These are phyloP conservation scores for Lasioglossum marginatum DNA, from an alignment of 2,888 invertebrate species.

Conservation along the genomic window DNA sequence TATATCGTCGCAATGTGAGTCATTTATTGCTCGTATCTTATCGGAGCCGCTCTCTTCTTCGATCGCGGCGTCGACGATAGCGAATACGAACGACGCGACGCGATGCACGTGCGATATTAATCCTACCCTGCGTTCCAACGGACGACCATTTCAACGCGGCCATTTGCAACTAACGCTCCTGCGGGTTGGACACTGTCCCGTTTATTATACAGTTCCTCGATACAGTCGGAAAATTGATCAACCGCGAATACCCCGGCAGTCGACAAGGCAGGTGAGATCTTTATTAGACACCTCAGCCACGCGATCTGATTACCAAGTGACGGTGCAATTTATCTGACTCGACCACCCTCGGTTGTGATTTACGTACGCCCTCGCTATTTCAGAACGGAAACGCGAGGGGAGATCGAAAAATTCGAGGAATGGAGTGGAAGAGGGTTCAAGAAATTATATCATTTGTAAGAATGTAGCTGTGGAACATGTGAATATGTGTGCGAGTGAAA, in stretches of 20 bases:
- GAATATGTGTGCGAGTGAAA: neutral
- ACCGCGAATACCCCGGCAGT: neutral
- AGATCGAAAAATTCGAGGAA: neutral
- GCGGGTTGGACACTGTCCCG: neutral
- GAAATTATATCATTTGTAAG: neutral
- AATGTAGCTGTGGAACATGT: neutral
- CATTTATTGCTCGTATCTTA: constrained; percentile 70
- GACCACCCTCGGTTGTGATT: constrained; percentile 7
- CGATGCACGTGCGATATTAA: constrained; percentile 29
- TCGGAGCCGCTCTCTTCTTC: constrained; percentile 51
- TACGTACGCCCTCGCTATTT: neutral
- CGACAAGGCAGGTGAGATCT: neutral
- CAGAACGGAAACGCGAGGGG: neutral
- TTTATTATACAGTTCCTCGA: neutral
- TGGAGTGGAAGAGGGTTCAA: neutral
- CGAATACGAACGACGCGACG: constrained; percentile 33
- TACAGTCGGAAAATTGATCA: neutral
- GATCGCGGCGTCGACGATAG: constrained; percentile 31
- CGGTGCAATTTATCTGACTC: neutral
- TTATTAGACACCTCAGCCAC: constrained; percentile 6
- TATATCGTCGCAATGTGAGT: constrained; percentile 51
- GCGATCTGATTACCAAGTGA: constrained; percentile 4
- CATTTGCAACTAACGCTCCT: neutral
- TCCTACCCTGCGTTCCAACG: constrained; percentile 21
- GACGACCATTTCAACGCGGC: constrained; percentile 3